Evolutionary conservation across 2,797 vertebrate species (phyloP).

Genomic region (Xerus rutilus): DNA sequence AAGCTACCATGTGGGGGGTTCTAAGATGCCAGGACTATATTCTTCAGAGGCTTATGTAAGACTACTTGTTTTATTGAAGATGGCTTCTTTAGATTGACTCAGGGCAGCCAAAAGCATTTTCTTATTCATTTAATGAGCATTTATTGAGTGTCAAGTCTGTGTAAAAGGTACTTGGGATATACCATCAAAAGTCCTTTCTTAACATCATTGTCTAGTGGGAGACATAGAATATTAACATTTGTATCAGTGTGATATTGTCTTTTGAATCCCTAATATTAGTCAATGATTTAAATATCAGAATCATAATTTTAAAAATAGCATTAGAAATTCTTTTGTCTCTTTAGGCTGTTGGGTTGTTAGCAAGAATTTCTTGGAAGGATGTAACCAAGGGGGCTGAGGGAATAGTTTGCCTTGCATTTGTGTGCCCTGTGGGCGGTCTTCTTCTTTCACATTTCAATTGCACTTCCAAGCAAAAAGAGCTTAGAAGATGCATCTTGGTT

Average conservation of each 20-base stretch:
- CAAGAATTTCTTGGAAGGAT: conserved; percentile 50
- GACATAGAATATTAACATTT: conserved; percentile 60
- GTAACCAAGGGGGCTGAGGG: neutral
- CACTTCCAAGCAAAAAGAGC: conserved; percentile 44
- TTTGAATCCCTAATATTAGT: neutral
- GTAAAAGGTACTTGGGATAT: conserved; percentile 25
- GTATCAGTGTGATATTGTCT: neutral
- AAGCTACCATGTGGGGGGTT: conserved; percentile 5
- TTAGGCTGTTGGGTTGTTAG: neutral
- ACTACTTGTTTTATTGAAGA: conserved; percentile 44
- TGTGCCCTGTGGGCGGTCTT: neutral
- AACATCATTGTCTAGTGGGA: conserved; percentile 29
- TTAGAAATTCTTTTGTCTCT: conserved; percentile 28
- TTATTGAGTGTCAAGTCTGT: neutral
- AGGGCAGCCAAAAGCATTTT: conserved; percentile 23
- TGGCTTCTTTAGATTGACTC: neutral
- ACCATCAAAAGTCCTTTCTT: neutral
- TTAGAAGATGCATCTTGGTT: conserved; percentile 18
- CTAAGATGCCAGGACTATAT: neutral
- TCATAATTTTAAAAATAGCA: conserved; percentile 37
- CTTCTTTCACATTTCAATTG: neutral
- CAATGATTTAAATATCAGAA: neutral
- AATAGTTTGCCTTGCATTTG: conserved; percentile 11
- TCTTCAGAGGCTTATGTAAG: neutral
- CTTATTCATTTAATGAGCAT: conserved; percentile 60